Conservation (phyloP, 92 coral and sea anemone species). For the Phenganax subtilis region DNA sequence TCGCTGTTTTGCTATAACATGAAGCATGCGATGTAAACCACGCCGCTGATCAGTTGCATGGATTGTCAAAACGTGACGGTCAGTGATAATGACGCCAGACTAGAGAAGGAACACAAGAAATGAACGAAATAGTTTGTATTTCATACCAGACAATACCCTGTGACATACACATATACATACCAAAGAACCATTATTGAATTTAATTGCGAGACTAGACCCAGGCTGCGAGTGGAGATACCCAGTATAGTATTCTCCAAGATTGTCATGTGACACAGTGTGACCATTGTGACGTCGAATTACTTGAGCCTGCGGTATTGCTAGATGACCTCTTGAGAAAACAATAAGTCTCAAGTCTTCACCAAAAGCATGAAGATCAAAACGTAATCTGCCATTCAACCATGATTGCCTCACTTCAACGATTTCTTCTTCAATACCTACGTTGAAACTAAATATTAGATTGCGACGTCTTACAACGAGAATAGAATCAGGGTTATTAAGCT, state of each 20-base stretch:
- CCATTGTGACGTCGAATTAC: constrained; percentile 46
- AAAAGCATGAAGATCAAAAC: constrained; percentile 44
- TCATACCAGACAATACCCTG: background rate
- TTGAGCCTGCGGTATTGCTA: constrained; percentile 40
- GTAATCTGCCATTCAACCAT: background rate
- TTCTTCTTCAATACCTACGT: background rate
- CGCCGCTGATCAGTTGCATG: background rate
- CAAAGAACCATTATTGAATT: constrained; percentile 24
- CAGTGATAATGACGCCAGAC: constrained; percentile 22
- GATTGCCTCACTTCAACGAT: background rate
- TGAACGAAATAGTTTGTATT: background rate
- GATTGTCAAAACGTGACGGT: constrained; percentile 15
- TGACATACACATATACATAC: constrained; percentile 8
- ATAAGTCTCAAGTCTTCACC: constrained; percentile 47
- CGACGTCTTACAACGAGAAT: too few relatives aligned
- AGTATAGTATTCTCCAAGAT: constrained; percentile 15
- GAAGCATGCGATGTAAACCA: background rate
- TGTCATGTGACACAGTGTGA: constrained; percentile 26
- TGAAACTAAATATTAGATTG: background rate
- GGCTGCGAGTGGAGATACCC: constrained; percentile 18
- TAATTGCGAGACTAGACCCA: constrained; percentile 27
- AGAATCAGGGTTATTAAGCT: too few relatives aligned
- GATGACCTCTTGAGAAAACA: constrained; percentile 22
- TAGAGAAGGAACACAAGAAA: background rate
- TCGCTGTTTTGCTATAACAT: constrained; percentile 14